These are phyloP conservation scores for Raja brachyura DNA, from an alignment of 2,113 vertebrate species.

Conservation along the genomic window DNA sequence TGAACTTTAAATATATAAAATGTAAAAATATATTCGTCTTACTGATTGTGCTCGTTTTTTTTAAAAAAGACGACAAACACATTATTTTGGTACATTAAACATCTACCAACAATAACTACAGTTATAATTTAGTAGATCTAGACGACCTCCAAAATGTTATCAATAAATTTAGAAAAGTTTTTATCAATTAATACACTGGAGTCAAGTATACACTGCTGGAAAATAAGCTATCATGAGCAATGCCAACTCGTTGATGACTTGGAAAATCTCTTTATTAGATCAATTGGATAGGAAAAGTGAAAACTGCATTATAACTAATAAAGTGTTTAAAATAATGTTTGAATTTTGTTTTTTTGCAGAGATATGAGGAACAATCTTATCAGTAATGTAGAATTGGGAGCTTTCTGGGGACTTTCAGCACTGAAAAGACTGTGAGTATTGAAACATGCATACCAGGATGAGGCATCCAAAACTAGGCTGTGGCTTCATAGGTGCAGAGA, in stretches of 20 bases:
- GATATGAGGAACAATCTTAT: conserved; percentile 92
- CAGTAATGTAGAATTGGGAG: conserved; percentile 81
- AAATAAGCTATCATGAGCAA: not conserved
- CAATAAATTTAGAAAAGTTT: not conserved
- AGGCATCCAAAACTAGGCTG: not conserved
- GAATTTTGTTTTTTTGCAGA: conserved; percentile 54
- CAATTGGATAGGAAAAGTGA: not conserved
- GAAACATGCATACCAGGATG: not conserved
- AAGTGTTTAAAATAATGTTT: not conserved
- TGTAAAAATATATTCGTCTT: not conserved
- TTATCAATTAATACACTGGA: not conserved
- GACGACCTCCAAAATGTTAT: not conserved
- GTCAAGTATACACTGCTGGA: not conserved
- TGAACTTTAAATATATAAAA: not conserved
- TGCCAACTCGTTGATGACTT: not conserved
- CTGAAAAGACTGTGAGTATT: conserved; percentile 90
- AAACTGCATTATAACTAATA: not conserved
- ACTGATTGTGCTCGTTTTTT: not conserved
- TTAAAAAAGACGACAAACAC: not conserved
- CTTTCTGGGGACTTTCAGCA: conserved; percentile 78
- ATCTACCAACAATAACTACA: not conserved
- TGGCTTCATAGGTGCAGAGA: too few species aligned
- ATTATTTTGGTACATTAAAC: not conserved
- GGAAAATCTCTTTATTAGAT: not conserved
- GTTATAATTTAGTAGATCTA: not conserved